phyloP scores from a whole-genome alignment of 2,113 vertebrate species.

The Copsychus sechellarum region DNA sequence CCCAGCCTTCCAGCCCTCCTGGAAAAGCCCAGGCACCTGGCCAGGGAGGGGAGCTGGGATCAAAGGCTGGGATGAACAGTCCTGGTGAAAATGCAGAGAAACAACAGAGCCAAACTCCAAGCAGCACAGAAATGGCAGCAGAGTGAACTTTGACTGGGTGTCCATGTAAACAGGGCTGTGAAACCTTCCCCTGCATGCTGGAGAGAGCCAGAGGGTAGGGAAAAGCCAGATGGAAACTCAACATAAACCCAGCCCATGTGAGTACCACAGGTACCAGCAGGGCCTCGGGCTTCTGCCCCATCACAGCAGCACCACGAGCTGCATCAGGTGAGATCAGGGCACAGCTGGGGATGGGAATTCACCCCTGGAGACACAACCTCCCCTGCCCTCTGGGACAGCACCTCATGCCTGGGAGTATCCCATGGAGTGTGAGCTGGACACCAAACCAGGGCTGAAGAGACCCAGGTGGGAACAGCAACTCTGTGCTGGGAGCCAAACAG shows the following conservation, averaged over 20 bases:
- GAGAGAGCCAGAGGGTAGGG: not conserved
- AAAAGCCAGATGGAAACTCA: not conserved
- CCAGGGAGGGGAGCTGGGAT: not conserved
- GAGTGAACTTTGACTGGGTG: not conserved
- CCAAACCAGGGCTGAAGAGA: not conserved
- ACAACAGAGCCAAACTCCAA: not conserved
- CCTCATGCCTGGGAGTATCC: not conserved
- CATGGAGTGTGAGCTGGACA: rapidly evolving
- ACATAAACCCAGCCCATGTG: not conserved
- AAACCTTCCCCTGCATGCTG: not conserved
- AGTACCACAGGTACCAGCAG: not conserved
- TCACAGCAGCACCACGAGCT: not conserved
- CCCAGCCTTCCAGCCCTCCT: not conserved
- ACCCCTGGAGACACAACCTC: not conserved
- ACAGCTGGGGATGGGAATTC: not conserved
- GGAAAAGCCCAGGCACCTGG: not conserved
- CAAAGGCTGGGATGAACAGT: not conserved
- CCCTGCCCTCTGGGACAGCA: not conserved
- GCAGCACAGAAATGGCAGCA: not conserved
- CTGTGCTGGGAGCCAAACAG: not conserved
- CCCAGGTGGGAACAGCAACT: not conserved
- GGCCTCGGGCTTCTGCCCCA: not conserved
- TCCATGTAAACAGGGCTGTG: not conserved
- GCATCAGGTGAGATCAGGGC: not conserved
- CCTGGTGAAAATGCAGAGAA: not conserved